These are phyloP conservation scores for Hephaestus fuliginosus DNA, from an alignment of 2,797 vertebrate genomes.

Conservation along the genomic window DNA sequence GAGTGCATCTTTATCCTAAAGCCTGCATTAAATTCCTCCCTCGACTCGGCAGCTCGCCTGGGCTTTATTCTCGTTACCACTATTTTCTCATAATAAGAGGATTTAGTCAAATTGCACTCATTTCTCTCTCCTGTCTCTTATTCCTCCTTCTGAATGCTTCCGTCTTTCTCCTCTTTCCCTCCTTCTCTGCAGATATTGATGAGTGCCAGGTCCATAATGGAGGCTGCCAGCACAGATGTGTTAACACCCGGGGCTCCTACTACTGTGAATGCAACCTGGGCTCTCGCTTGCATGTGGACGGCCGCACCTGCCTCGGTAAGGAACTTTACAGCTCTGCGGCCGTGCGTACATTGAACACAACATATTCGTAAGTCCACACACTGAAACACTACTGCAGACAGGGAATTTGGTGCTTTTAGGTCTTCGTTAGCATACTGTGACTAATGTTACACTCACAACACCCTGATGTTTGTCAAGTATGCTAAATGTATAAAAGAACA, in stretches of 20 bases:
- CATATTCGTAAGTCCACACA: not conserved
- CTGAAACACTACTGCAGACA: not conserved
- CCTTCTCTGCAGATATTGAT: slow-evolving; percentile 88
- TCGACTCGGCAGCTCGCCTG: slow-evolving; percentile 51
- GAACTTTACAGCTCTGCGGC: not conserved
- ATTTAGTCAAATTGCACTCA: slow-evolving; percentile 69
- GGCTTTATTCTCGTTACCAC: slow-evolving; percentile 27
- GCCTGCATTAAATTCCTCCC: slow-evolving; percentile 42
- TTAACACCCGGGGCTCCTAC: slow-evolving; percentile 94
- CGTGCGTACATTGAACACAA: not conserved
- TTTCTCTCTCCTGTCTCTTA: slow-evolving; percentile 46
- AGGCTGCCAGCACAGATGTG: slow-evolving; percentile 95
- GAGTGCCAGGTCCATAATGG: slow-evolving; percentile 95
- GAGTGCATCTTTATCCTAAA: slow-evolving; percentile 60
- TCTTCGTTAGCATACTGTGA: not conserved
- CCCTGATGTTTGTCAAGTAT: not conserved
- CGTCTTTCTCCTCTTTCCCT: slow-evolving; percentile 1
- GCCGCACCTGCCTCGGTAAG: slow-evolving; percentile 95
- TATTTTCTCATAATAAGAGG: slow-evolving; percentile 63
- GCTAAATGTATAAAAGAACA: not conserved
- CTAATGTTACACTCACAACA: not conserved
- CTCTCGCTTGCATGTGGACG: slow-evolving; percentile 91
- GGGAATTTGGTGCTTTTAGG: not conserved
- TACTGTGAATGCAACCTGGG: slow-evolving; percentile 91
- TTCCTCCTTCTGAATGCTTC: slow-evolving; percentile 26